Evolutionary conservation across 2,888 invertebrate genomes (phyloP), one percentile per base, ranked within the genome.

Genomic region (Aphodius granarius): DNA sequence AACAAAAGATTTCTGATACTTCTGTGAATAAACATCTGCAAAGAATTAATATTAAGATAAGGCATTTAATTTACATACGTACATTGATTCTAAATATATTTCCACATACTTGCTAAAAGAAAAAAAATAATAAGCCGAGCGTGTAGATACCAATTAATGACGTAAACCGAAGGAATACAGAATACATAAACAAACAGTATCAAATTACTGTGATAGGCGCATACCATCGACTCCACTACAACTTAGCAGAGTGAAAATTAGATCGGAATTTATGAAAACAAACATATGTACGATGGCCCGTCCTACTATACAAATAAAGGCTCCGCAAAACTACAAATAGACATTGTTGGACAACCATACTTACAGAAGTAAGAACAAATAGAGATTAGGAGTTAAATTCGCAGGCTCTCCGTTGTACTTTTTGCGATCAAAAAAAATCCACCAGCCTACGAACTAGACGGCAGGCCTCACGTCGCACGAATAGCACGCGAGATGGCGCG

Each of bases 401-500:
- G 68, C 9, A 20, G 68, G 68, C 68, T 16, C 66, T 13, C 13
- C 65, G 70, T 23, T n/a, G n/a, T 75, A 72, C 68, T 73, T 77
- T 75, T 77, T 74, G 73, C 70, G 62, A 75, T 71, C 73, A 75
- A 75, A 75, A 77, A 73, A 75, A 75, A 75, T 23, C 71, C 71
- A 77, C 22, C 77, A 73, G 63, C 73, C 71, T 74, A 65, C 64
- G 70, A 73, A 68, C 71, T 74, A 75, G 72, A 77, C 76, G 76
- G 74, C 71, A 73, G 75, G 75, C 73, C 71, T 73, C 75, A 71
- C 76, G 76, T 77, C 78, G 78, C 79, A 78, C 73, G 79, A 81
- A 83, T 83, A 81, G 82, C 81, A 81, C 83, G 82, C 78, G 74
- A 83, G 83, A 81, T 82, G 83, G 83, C 82, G 80, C 79, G 73